Percentiles rank a stretch among this genome's conserved stretches.
These are phyloP conservation scores for Mantis religiosa DNA, from an alignment of 2,888 invertebrate genomes.

Conservation along the genomic window DNA sequence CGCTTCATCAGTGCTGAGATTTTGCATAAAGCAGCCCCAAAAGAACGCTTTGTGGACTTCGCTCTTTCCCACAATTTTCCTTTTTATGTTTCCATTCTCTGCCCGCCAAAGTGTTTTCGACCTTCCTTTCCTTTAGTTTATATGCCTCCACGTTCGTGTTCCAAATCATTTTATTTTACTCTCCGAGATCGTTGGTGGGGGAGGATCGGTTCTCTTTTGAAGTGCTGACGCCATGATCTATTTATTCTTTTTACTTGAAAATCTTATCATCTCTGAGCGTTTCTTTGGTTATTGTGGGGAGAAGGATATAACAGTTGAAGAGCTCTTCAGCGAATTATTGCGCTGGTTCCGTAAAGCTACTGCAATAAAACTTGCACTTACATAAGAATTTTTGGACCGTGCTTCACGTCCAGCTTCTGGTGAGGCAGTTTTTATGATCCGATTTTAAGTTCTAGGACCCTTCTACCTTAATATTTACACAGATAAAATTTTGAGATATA, in stretches of 20 bases:
- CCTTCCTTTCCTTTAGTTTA: neutral
- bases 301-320: neutral
- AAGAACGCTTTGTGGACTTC: neutral
- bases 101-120: neutral
- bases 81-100: neutral
- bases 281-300: neutral
- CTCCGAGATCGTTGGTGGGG: neutral
- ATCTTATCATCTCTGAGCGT: neutral
- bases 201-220: neutral
- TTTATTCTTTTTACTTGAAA: neutral
- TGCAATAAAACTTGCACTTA: neutral
- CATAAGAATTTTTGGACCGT: too few relatives aligned
- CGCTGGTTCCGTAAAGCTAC: neutral
- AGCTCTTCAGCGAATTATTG: neutral
- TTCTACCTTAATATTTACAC: too few relatives aligned
- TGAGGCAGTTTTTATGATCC: too few relatives aligned
- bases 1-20: neutral
- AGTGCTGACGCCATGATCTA: neutral
- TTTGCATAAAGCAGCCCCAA: neutral
- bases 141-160: neutral
- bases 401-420: too few relatives aligned
- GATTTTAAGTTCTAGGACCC: too few relatives aligned
- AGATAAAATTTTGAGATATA: too few relatives aligned
- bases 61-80: neutral
- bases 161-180: neutral